Percentiles rank a stretch among this genome's conserved stretches.
phyloP scores from a whole-genome alignment of 2,797 vertebrate genomes.

The Ptychobarbus kaznakovi region DNA sequence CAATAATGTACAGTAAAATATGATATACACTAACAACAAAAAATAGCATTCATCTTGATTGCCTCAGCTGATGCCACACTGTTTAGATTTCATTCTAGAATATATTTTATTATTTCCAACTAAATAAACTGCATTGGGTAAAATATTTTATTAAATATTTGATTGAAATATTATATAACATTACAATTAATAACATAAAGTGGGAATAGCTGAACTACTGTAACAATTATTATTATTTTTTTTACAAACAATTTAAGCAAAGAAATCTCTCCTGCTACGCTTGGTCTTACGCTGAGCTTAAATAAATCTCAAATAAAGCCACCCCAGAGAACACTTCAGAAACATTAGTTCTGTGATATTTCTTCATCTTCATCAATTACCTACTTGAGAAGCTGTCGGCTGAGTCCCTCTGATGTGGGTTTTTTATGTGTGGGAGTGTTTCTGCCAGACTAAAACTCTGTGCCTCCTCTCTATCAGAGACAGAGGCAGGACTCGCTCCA shows the following conservation, averaged over 20 bases:
- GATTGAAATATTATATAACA: no score
- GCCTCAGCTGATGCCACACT: neutral
- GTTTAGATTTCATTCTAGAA: neutral
- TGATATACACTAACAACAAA: neutral
- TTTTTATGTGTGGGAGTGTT: slow-evolving; percentile 19
- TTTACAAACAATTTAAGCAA: neutral
- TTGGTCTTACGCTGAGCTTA: no score
- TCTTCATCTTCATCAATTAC: slow-evolving; percentile 43
- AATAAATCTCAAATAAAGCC: neutral
- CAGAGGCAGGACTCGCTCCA: slow-evolving; percentile 21
- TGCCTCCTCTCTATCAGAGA: neutral
- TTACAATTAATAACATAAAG: neutral
- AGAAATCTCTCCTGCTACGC: no score
- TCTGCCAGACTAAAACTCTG: slow-evolving; percentile 7
- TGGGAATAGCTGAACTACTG: no score
- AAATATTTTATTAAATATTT: neutral
- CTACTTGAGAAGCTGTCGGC: slow-evolving; percentile 21
- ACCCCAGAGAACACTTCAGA: neutral
- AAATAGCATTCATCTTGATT: neutral
- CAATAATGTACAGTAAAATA: neutral
- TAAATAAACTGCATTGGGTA: neutral
- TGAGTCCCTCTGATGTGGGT: neutral
- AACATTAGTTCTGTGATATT: slow-evolving; percentile 38
- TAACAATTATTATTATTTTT: no score
- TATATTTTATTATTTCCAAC: neutral